A percentile compares a stretch with the other conserved stretches of the same genome.
These are phyloP conservation scores for Corythoichthys haematopterus DNA, from an alignment of 2,113 vertebrate species.

Conservation along the genomic window DNA sequence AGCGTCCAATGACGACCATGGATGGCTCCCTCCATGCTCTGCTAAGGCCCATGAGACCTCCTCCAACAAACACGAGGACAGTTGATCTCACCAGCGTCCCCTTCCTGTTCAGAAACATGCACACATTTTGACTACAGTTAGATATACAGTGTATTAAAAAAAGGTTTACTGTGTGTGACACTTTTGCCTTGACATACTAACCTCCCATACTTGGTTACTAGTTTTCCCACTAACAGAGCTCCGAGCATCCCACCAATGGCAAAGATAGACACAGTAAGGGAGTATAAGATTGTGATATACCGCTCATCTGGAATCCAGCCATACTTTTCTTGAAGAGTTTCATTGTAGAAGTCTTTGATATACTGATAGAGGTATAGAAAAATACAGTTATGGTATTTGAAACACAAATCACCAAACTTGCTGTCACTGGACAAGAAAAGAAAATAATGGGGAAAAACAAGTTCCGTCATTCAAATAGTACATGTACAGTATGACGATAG, in stretches of 20 bases:
- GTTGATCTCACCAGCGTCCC: constrained; percentile 75
- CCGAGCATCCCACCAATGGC: constrained; percentile 82
- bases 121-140: background rate
- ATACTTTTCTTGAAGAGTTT: constrained; percentile 62
- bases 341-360: constrained; percentile 86
- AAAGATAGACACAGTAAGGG: constrained; percentile 84
- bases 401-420: background rate
- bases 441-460: too few relatives aligned
- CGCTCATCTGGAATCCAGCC: constrained; percentile 50
- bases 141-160: too few relatives aligned
- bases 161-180: too few relatives aligned
- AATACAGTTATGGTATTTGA: background rate
- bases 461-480: too few relatives aligned
- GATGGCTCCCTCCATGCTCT: constrained; percentile 64
- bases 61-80: constrained; percentile 76
- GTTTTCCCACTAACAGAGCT: constrained; percentile 76
- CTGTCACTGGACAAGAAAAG: too few relatives aligned
- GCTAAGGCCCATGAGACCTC: constrained; percentile 80
- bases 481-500: too few relatives aligned
- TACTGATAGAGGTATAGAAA: constrained; percentile 60
- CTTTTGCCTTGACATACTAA: constrained; percentile 39
- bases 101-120: constrained; percentile 66
- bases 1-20: constrained; percentile 82
- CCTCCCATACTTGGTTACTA: constrained; percentile 81
- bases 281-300: constrained; percentile 77